Base-by-base conservation (phyloP, 2,797 vertebrate species). In the Dendrocincla tyrannina region DNA sequence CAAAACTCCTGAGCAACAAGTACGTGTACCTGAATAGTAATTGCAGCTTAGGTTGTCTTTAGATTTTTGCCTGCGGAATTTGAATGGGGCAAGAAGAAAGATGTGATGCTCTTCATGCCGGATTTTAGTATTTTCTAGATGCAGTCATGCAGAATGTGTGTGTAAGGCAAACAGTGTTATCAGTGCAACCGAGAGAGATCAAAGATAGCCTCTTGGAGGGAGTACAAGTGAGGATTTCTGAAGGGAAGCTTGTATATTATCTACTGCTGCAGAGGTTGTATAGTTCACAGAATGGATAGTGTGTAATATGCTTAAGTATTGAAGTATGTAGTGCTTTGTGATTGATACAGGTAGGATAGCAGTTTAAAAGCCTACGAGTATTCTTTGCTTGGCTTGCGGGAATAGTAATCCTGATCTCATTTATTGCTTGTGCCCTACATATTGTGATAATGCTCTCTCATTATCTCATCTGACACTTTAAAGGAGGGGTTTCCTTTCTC, bases 401-500 rank as follows among this genome's bases (percentile, higher is more conserved):
- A 76, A 30, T 28, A 33, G 28, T 22, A 33, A 46, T 70, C 35
- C 74, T 58, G 23, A 56, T 79, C 17, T 83, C 30, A 17, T 75
- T 95, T 19, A 3, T 59, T 79, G 70, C 39, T 67, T 67, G 25
- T 12, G 3, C 39, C 39, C 59, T 82, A 11, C 25, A 3, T 59
- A 15, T 4, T 49, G 52, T 53, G 32, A 35, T 76, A 84, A 69
- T 52, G 42, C 10, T 77, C 32, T 49, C 9, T 46, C 11, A 24
- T 76, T 89, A 42, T 46, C 25, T 69, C 22, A 17, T 73, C 50
- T 58, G 86, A 41, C 44, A n/a, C 63, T 79, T 58, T 6, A 70
- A 79, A 86, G 77, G 83, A 94, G 63, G 47, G 5, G 35, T 87
- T 94, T 95, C 74, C 90, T 94, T 95, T 88, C 70, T 85, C 8